Evolutionary conservation across 2,113 vertebrate species (phyloP), one percentile per base, ranked within the genome.

Genomic region (Blennius ocellaris): DNA sequence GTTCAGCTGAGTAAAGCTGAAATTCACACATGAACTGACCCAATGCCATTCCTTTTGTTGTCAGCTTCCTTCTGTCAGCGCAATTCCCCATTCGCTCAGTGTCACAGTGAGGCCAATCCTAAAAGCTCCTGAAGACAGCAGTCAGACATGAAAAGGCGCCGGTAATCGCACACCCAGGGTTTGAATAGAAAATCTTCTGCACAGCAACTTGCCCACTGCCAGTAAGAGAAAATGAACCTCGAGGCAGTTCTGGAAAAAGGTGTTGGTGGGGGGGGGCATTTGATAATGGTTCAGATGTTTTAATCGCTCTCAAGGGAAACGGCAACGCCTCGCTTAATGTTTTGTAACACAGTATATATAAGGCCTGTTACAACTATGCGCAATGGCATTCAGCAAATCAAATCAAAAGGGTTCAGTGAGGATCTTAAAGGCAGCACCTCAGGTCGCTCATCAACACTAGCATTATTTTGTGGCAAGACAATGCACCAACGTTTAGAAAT

Each of bases 121-220:
- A 56, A 41, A 74, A 57, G 11, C 70, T 70, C 41, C 44, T n/a
- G 5, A 51, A 75, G 45, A 61, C 60, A 52, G 44, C 11, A 44
- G 55, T 38, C 55, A 44, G n/a, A 58, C 15, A 53, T 56, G 52
- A 55, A 50, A 60, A 49, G 12, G 21, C 1, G 3, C 16, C 30
- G 38, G 8, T 36, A 60, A 21, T 40, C 21, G 4, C 21, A 61
- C 21, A 62, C 17, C n/a, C 45, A 45, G 48, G 15, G 8, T 40
- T 64, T 47, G 12, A 3, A 21, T 38, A 62, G 44, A 41, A 63
- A 52, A 39, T 16, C 15, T 6, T 55, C 8, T 43, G 48, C 37
- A 65, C 37, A 12, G 38, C 62, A 37, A 49, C 12, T 44, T 52
- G n/a, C 6, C 48, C 47, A 45, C 30, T 52, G 15, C 37, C 36